phyloP scores from a whole-genome alignment of 2,888 invertebrate genomes.

The Minunthozetes semirufus region DNA sequence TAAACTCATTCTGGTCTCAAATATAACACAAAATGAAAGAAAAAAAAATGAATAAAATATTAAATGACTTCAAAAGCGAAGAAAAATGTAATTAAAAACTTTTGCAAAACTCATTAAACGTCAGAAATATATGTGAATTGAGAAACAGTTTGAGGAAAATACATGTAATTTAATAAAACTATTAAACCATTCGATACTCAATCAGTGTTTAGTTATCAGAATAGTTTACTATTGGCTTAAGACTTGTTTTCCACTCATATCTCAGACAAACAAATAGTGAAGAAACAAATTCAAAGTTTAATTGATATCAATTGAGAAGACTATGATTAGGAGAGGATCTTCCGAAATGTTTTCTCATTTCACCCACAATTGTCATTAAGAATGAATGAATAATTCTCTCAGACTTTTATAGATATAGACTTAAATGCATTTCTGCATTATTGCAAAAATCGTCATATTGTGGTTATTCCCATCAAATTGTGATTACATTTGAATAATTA shows the following conservation, averaged over 20 bases:
- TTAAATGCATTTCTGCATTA: too few species aligned
- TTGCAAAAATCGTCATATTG: too few species aligned
- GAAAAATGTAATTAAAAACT: background rate
- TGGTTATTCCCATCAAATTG: too few species aligned
- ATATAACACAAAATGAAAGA: background rate
- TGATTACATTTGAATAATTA: too few species aligned
- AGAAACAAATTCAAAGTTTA: background rate
- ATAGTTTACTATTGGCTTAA: background rate
- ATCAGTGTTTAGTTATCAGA: too few species aligned
- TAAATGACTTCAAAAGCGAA: too few species aligned
- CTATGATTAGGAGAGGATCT: background rate
- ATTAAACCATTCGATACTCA: background rate
- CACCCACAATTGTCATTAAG: too few species aligned
- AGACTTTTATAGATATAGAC: too few species aligned
- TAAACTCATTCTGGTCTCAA: slow-evolving; percentile 13
- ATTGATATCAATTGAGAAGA: background rate
- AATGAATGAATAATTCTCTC: too few species aligned
- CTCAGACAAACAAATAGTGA: background rate
- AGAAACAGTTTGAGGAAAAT: background rate
- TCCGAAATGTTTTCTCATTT: too few species aligned
- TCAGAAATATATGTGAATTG: background rate
- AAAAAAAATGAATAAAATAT: background rate
- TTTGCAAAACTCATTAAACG: background rate
- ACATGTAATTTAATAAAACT: background rate
- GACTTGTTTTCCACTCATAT: background rate